Conservation (phyloP, 2,888 invertebrate genomes). For the Epistrophe eligans region DNA sequence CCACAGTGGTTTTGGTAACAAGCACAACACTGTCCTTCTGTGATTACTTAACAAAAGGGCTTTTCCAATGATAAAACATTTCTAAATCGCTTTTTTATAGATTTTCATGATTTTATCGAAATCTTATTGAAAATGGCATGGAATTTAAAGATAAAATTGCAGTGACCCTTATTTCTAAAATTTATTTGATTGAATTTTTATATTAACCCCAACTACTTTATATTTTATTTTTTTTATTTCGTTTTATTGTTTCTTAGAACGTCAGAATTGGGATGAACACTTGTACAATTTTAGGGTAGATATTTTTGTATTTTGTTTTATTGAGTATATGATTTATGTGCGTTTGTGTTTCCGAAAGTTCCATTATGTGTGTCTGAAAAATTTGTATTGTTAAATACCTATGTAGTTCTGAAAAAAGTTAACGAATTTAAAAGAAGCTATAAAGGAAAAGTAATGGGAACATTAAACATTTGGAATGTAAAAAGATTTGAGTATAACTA, state of each 20-base stretch:
- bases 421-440: too few species aligned
- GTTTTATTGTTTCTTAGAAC: background rate
- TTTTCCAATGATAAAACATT: background rate
- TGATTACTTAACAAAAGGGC: background rate
- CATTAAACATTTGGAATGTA: too few species aligned
- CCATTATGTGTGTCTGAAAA: too few species aligned
- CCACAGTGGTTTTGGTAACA: background rate
- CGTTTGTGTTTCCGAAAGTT: too few species aligned
- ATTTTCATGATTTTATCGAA: background rate
- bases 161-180: background rate
- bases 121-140: background rate
- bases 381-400: too few species aligned
- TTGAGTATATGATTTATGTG: background rate
- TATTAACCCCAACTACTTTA: background rate
- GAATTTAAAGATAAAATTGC: background rate
- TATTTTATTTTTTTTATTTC: background rate
- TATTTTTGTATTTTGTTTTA: background rate
- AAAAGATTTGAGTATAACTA: too few species aligned
- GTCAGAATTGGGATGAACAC: background rate
- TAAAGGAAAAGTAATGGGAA: too few species aligned
- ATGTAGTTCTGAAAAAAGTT: too few species aligned
- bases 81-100: background rate
- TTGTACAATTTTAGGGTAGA: too few species aligned
- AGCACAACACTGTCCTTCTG: background rate
- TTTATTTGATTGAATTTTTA: background rate